Evolutionary conservation across 2,888 invertebrate genomes (phyloP).

Genomic region (Mythimna lalbum): DNA sequence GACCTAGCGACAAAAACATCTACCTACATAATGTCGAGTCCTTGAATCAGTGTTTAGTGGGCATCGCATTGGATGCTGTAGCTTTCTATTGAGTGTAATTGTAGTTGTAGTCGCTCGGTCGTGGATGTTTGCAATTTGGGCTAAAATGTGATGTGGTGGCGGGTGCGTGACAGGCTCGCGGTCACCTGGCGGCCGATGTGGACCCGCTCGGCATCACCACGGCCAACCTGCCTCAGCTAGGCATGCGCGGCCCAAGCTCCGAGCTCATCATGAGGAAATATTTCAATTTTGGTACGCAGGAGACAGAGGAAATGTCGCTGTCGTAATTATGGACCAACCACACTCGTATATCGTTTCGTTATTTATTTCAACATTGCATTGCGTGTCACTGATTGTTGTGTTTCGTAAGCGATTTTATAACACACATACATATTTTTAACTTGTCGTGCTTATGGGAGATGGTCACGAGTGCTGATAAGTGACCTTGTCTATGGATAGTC

Average conservation of each 20-base stretch:
- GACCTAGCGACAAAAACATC: conserved; percentile 69
- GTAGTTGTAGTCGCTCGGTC: conserved; percentile 68
- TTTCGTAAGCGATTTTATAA: conserved; percentile 78
- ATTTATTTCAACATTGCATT: conserved; percentile 76
- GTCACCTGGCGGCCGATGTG: conserved; percentile 97
- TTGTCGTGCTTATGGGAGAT: conserved; percentile 59
- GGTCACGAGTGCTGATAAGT: conserved; percentile 41
- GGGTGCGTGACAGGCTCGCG: conserved; percentile 94
- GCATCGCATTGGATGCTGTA: conserved; percentile 10
- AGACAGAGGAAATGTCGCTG: conserved; percentile 68
- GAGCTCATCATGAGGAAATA: conserved; percentile 91
- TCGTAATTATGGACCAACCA: conserved; percentile 77
- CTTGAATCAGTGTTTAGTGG: conserved; percentile 15
- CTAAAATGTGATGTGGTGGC: conserved; percentile 82
- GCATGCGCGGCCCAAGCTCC: conserved; percentile 88
- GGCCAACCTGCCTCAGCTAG: conserved; percentile 91
- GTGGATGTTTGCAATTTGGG: conserved; percentile 73
- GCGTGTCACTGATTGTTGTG: conserved; percentile 77
- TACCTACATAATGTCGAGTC: conserved; percentile 24
- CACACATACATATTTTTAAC: conserved; percentile 76
- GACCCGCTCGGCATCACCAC: conserved; percentile 98
- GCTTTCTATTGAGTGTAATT: conserved; percentile 12
- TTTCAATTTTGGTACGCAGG: conserved; percentile 90
- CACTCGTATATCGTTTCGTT: conserved; percentile 70
- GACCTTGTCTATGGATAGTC: conserved; percentile 46